Base-by-base conservation (phyloP, 2,888 invertebrate genomes). In the Taphrorychus bicolor region DNA sequence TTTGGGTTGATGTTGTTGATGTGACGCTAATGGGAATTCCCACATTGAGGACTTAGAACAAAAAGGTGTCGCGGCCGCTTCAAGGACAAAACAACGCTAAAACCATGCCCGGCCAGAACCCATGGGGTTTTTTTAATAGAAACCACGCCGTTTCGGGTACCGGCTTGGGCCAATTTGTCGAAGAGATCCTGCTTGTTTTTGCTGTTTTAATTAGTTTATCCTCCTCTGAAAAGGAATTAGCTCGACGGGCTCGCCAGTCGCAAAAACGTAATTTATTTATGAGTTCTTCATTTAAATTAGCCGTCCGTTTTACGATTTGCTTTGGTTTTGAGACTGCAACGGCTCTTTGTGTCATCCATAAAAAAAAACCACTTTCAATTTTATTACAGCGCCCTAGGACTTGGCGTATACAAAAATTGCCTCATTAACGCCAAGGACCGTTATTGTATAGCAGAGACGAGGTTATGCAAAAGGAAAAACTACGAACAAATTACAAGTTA, bases 111-210 rank as follows among this genome's bases (percentile, higher is more conserved):
- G 53, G 17, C 53, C n/a, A 17, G 63, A 19, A 63, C 57, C 62
- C 57, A n/a, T 57, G 56, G 9, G n/a, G 63, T 24, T 49, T 63
- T 57, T 57, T 63, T 53, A 57, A 40, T 63, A 49, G 56, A 62
- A 48, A 56, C 32, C 40, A 49, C 56, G 45, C 56, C 57, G 49
- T 23, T 57, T 49, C 21, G 49, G 14, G 21, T 51, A 49, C 63
- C 51, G 49, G 63, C 19, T 49, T 48, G 40, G 56, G 24, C 57
- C 48, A 63, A 63, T 63, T 63, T 57, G 51, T 51, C 22, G 22
- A 51, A 21, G 51, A 22, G 51, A 22, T 3, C 17, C 19, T 7
- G 51, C 22, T 51, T 51, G 21, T 51, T 51, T 51, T 51, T 51
- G 51, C 51, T 21, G 19, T 51, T 51, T 51, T 51, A 51, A 51